Percentiles rank a stretch among this genome's conserved stretches.
Conservation (phyloP, 2,113 vertebrate species). For the Paracanthobrama guichenoti region DNA sequence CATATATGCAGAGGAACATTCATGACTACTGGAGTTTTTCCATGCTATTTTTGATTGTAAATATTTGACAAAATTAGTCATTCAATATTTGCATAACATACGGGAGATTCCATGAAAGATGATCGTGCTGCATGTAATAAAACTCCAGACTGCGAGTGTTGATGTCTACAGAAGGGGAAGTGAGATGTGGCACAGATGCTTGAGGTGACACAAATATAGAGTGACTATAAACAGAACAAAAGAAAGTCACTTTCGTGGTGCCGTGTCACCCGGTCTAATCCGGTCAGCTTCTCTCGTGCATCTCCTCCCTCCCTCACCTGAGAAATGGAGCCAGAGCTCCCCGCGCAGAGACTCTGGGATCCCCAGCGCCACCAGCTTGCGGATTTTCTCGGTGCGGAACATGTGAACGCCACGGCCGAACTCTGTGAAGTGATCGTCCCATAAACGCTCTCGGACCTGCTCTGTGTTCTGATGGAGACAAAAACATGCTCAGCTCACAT, state of each 20-base stretch:
- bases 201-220: neutral
- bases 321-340: constrained; percentile 92
- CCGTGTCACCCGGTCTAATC: neutral
- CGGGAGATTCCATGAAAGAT: no score
- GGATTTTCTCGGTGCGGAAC: constrained; percentile 93
- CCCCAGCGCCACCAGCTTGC: constrained; percentile 89
- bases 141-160: neutral
- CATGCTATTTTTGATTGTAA: neutral
- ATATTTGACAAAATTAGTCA: neutral
- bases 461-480: constrained; percentile 76
- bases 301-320: constrained; percentile 74
- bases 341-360: constrained; percentile 90
- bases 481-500: constrained; percentile 7
- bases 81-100: neutral
- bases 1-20: neutral
- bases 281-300: neutral
- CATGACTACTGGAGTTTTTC: neutral
- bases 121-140: neutral
- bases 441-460: constrained; percentile 82
- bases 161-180: neutral
- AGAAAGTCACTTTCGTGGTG: no score
- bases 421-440: constrained; percentile 89
- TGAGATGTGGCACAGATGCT: neutral
- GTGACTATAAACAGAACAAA: neutral
- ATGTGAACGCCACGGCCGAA: constrained; percentile 92